Evolutionary conservation across 2,113 vertebrate genomes (phyloP).

Genomic region (Neodon shergylaensis): DNA sequence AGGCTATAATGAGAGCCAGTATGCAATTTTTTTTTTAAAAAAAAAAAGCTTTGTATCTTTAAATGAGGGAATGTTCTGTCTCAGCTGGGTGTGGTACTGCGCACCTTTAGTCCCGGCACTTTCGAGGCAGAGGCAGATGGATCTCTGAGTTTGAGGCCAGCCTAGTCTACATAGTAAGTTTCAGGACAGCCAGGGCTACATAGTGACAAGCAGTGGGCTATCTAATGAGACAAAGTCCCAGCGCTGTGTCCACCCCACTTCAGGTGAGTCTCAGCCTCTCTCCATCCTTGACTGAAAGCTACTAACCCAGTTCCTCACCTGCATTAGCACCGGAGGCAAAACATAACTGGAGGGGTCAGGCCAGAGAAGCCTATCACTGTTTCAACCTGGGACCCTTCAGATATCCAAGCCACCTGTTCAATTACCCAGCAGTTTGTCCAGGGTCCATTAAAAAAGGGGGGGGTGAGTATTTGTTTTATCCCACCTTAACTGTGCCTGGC

Average conservation of each 20-base stretch:
- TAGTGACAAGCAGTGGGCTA: not conserved
- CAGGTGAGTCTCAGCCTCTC: not conserved
- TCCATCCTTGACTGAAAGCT: not conserved
- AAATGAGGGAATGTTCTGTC: not conserved
- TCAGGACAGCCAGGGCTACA: not conserved
- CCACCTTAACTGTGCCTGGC: constrained; percentile 48
- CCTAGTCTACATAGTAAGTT: not conserved
- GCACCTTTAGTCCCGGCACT: not conserved
- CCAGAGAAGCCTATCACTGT: not conserved
- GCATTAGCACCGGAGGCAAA: not conserved
- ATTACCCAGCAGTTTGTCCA: constrained; percentile 51
- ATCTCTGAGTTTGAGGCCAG: not conserved
- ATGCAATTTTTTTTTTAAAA: not conserved
- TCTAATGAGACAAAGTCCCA: not conserved
- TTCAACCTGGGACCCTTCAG: rapidly evolving
- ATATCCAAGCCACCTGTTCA: rapidly evolving
- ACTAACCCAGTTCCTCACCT: not conserved
- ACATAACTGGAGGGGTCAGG: not conserved
- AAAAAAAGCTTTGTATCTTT: not conserved
- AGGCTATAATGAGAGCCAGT: not conserved
- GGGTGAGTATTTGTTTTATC: not conserved
- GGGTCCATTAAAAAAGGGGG: constrained; percentile 35
- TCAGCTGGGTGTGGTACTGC: not conserved
- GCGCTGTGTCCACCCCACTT: not conserved
- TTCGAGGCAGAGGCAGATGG: not conserved